phyloP scores from a whole-genome alignment of 2,888 invertebrate species.

The Tenthredo mesomela region DNA sequence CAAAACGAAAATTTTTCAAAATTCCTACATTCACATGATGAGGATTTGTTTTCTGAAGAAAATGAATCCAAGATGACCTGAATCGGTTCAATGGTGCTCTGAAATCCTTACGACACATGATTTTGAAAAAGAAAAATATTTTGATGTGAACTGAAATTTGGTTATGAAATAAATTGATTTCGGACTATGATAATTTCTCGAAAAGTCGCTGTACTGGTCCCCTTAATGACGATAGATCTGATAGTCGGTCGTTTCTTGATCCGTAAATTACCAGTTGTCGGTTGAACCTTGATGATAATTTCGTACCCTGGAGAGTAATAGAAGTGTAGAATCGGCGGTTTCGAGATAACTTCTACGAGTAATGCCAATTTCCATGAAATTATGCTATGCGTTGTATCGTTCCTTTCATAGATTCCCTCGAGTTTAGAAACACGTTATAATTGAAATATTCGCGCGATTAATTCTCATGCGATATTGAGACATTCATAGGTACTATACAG shows the following conservation, averaged over 20 bases:
- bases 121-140: no score
- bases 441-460: not conserved
- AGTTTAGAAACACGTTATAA: not conserved
- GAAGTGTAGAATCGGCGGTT: not conserved
- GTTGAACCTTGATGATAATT: conserved; percentile 14
- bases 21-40: no score
- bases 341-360: not conserved
- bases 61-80: no score
- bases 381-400: not conserved
- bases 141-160: no score
- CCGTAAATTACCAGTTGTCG: conserved; percentile 9
- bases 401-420: not conserved
- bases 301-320: conserved; percentile 12
- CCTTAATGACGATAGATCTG: not conserved
- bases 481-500: not conserved
- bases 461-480: not conserved
- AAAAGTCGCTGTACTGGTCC: no score
- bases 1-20: no score
- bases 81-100: no score
- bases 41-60: no score
- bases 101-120: no score
- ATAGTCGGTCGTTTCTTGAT: not conserved
- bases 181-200: no score
- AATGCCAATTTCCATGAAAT: not conserved
- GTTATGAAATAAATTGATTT: no score